Percentiles rank a stretch among this genome's conserved stretches.
These are phyloP conservation scores for Acleris literana DNA, from an alignment of 2,888 invertebrate species.

Conservation along the genomic window DNA sequence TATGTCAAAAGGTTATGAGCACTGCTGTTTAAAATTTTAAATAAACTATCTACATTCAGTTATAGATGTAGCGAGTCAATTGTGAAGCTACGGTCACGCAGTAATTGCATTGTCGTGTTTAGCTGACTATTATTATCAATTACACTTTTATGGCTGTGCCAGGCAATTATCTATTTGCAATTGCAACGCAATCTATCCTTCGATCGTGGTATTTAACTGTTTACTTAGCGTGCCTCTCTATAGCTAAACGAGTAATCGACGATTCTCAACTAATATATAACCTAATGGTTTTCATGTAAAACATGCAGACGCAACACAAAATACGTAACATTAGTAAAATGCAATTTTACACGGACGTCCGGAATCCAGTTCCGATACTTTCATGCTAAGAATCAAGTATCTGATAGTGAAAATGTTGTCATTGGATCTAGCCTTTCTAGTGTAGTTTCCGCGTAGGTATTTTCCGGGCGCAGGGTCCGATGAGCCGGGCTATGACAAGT, in stretches of 20 bases:
- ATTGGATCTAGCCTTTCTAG: conserved; percentile 32
- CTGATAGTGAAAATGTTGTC: conserved; percentile 28
- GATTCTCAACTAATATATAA: background rate
- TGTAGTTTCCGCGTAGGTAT: conserved; percentile 39
- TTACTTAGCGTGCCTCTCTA: conserved; percentile 6
- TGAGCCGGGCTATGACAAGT: conserved; percentile 59
- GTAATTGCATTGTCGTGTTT: conserved; percentile 23
- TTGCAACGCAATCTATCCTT: conserved; percentile 22
- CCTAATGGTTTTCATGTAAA: too few species aligned
- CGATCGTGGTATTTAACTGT: background rate
- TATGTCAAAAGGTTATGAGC: conserved; percentile 12
- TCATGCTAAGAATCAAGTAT: background rate
- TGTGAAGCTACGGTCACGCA: conserved; percentile 9
- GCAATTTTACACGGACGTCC: background rate
- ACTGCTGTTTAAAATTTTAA: too few species aligned
- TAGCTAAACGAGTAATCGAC: background rate
- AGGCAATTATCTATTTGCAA: conserved; percentile 30
- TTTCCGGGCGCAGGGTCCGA: conserved; percentile 51
- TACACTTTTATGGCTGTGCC: conserved; percentile 18
- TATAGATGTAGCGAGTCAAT: conserved; percentile 9
- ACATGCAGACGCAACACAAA: too few species aligned
- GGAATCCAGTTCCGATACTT: background rate
- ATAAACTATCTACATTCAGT: too few species aligned
- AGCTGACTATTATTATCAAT: conserved; percentile 26
- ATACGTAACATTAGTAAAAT: background rate